Evolutionary conservation across 1,140 invertebrate genomes (phyloP).

Genomic region (Calephelis nemesis): DNA sequence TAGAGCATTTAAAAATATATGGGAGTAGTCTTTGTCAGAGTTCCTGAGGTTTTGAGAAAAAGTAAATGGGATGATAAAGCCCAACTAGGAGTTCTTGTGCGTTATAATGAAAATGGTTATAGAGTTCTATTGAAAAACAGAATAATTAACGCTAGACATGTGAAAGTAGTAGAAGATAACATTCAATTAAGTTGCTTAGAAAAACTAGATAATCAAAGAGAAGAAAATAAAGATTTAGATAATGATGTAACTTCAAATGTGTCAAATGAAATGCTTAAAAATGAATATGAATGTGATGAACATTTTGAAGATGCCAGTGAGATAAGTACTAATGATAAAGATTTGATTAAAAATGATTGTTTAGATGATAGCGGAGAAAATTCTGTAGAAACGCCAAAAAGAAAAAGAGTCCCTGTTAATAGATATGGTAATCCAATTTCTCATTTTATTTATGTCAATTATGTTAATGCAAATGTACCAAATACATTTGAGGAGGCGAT

Average conservation of each 20-base stretch:
- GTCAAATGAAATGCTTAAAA: conserved; percentile 22
- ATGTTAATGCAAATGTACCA: conserved; percentile 47
- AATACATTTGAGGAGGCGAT: conserved; percentile 52
- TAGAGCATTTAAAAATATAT: no score
- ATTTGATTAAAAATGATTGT: conserved; percentile 19
- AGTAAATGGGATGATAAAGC: neutral
- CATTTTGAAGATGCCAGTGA: conserved; percentile 29
- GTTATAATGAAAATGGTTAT: no score
- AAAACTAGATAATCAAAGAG: conserved; percentile 33
- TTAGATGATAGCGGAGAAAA: conserved; percentile 18
- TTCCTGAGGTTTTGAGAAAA: no score
- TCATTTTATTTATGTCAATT: conserved; percentile 50
- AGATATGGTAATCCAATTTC: conserved; percentile 36
- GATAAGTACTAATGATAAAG: conserved; percentile 13
- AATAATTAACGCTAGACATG: conserved; percentile 33
- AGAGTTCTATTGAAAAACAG: no score
- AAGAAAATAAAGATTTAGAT: conserved; percentile 23
- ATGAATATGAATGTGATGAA: conserved; percentile 28
- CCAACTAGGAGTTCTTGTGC: no score
- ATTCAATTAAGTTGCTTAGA: conserved; percentile 41
- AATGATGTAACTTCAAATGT: conserved; percentile 24
- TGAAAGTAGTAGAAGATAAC: conserved; percentile 40
- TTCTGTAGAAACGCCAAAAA: conserved; percentile 13
- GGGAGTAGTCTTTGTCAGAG: no score
- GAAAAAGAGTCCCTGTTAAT: conserved; percentile 1